Evolutionary conservation across 1,140 invertebrate genomes (phyloP), one percentile per base, ranked within the genome.

Genomic region (Heliothis virescens): DNA sequence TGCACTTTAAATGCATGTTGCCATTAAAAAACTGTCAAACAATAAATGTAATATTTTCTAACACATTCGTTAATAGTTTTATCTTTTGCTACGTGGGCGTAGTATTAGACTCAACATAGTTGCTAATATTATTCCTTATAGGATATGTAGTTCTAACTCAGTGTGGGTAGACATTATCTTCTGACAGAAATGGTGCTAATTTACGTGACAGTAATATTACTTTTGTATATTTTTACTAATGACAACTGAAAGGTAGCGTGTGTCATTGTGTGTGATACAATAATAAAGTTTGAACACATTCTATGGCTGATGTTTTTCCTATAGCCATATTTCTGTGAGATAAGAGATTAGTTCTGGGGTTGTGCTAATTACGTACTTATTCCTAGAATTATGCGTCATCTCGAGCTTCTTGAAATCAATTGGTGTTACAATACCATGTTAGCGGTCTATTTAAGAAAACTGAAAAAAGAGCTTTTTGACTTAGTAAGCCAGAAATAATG

Each of bases 21-120:
- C 11, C n/a, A 65, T 7, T 0, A 47, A 34, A 16, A 65, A 65
- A 65, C 34, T 47, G 16, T 18, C n/a, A 65, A 47, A 65, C 34
- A 65, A n/a, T 47, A 65, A 29, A 16, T 65, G 34, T 47, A 18
- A 47, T 47, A 48, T 65, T 47, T 41, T 65, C 41, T 65, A 47
- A 13, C 34, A 7, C 2, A 16, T 71, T 50, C 48, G 48, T 52
- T 52, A 71, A 53, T 29, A 52, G 15, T 71, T 71, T 71, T 71
- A 71, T 71, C 67, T 71, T n/a, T 26, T 29, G 1, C n/a, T 50
- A 12, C 21, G 67, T 71, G 67, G 67, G 67, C 21, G 48, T 26
- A 29, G 21, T 71, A 1, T 9, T 2, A 15, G 21, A 5, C 12
- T 41, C 3, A 26, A 71, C 48, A 71, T 71, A 71, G 21, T 48